These are phyloP conservation scores for Nebria brevicollis DNA, from an alignment of 2,888 invertebrate species.

Conservation along the genomic window DNA sequence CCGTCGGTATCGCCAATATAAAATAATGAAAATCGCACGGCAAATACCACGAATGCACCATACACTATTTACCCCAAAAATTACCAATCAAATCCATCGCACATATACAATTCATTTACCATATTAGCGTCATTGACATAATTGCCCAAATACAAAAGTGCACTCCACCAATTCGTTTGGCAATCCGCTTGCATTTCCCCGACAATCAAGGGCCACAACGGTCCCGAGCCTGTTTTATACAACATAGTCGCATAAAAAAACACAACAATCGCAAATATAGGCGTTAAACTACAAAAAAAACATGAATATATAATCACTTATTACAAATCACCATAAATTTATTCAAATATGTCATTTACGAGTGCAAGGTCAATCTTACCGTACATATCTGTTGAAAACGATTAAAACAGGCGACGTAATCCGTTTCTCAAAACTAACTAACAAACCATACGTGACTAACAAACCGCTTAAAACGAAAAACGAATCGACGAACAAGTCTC, in stretches of 20 bases:
- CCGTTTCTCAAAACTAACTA: constrained; percentile 62
- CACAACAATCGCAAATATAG: constrained; percentile 67
- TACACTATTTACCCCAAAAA: constrained; percentile 65
- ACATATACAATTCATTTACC: constrained; percentile 60
- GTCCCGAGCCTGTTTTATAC: constrained; percentile 69
- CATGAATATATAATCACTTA: not conserved
- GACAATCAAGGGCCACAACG: constrained; percentile 68
- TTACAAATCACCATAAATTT: not conserved
- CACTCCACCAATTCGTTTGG: constrained; percentile 72
- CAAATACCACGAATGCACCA: constrained; percentile 75
- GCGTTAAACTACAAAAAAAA: constrained; percentile 63
- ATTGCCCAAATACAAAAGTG: constrained; percentile 70
- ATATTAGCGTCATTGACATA: constrained; percentile 68
- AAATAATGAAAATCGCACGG: constrained; percentile 78
- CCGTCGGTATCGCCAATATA: constrained; percentile 66
- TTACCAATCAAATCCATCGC: too few relatives aligned
- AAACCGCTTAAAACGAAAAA: constrained; percentile 73
- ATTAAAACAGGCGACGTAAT: constrained; percentile 64
- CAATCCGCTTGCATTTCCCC: constrained; percentile 66
- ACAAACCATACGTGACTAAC: constrained; percentile 65
- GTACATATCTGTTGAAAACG: constrained; percentile 70
- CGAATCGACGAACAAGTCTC: constrained; percentile 72
- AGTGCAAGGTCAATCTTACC: constrained; percentile 61
- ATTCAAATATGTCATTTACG: not conserved
- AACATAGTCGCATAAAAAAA: constrained; percentile 68